phyloP scores from a whole-genome alignment of 2,888 invertebrate genomes.

The Cyaniris semiargus region DNA sequence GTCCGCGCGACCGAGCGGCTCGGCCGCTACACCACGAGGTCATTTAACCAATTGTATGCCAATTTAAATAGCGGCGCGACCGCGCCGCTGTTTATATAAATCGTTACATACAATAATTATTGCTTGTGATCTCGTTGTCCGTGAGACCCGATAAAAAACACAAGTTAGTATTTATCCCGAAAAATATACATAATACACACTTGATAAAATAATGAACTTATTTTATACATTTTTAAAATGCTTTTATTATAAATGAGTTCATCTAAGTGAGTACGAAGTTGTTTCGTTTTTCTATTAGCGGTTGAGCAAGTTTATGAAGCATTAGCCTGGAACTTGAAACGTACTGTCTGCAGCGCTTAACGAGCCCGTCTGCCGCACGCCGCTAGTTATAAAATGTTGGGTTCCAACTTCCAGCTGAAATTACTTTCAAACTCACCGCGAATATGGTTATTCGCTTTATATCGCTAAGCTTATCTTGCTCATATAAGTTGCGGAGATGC shows the following conservation, averaged over 20 bases:
- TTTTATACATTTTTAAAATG: neutral
- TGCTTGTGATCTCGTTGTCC: too few species aligned
- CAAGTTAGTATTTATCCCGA: too few species aligned
- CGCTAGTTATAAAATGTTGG: constrained; percentile 2
- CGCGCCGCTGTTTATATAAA: too few species aligned
- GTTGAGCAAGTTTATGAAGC: constrained; percentile 3
- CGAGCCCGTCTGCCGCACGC: constrained; percentile 17
- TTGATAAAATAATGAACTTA: neutral
- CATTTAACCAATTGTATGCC: too few species aligned
- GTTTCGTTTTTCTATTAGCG: constrained; percentile 3
- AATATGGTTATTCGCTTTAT: constrained; percentile 2
- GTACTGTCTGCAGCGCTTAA: neutral
- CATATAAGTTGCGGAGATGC: neutral
- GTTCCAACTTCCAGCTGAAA: neutral
- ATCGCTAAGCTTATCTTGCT: neutral
- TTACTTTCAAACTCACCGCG: neutral
- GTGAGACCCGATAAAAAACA: too few species aligned
- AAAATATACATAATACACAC: too few species aligned
- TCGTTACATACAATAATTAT: too few species aligned
- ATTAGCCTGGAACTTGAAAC: constrained; percentile 1
- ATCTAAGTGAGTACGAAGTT: neutral
- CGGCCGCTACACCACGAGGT: too few species aligned
- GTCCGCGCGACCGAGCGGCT: too few species aligned
- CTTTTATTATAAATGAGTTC: neutral
- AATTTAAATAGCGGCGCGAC: too few species aligned